Evolutionary conservation across 2,888 invertebrate genomes (phyloP), one percentile per base, ranked within the genome.

Genomic region (Philopedon plagiatum): DNA sequence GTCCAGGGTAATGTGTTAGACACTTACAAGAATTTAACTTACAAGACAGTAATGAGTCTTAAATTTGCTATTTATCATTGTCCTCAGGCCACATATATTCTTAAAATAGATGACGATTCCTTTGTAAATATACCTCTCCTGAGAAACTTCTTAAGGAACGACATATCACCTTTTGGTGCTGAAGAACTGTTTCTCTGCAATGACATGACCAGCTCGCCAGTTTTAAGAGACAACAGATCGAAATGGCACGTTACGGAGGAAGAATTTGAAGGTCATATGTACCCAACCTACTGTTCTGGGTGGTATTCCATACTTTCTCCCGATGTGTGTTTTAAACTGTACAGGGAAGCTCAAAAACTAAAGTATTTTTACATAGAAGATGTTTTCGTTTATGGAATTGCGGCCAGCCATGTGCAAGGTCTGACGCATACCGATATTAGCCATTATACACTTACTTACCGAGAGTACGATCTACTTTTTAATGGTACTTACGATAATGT

Each of bases 11-110:
- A 88, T 68, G 95, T 94, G 79, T 76, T 88, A 34, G 95, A 95
- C 85, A 88, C 91, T 0, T 95, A 95, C 80, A 88, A 91, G 57
- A 95, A 95, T 83, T 89, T 95, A 85, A 95, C 95, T 0, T 92
- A 94, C 79, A 95, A 95, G 81, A 94, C 94, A 82, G 91, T 93
- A 4, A 94, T 94, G 90, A 92, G 91, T 0, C 86, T 94, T 49
- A 94, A 94, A 81, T 95, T 94, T 92, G 90, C 91, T 23, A 85
- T 89, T 1, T 91, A 90, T 78, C 89, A 91, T 79, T 95, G 94
- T 82, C 87, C 89, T 0, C 85, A 87, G 32, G 93, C 92, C 0
- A 90, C 89, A 76, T 85, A 84, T 74, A 82, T 94, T 62, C 85
- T 94, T 66, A 94, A 94, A 84, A 89, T 91, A 67, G 94, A 94